Conservation (phyloP, 2,797 vertebrate species). For the Chlorospingus semifuscus region DNA sequence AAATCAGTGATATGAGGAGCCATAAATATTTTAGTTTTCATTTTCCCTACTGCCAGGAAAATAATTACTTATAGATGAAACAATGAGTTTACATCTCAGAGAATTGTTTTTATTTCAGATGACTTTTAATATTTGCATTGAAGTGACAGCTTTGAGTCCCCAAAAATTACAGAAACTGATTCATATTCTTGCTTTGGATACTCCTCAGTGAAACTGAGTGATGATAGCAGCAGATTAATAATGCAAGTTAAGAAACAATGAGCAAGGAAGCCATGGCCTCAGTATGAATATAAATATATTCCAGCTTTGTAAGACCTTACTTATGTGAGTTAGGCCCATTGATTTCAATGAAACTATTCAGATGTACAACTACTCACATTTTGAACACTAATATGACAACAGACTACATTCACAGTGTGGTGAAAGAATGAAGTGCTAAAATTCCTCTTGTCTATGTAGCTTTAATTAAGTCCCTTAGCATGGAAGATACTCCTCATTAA, state of each 20-base stretch:
- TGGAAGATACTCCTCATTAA: background rate
- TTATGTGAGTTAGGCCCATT: background rate
- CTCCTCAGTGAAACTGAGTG: slow-evolving; percentile 10
- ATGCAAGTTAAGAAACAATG: slow-evolving; percentile 23
- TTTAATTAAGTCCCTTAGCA: background rate
- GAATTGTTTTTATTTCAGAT: slow-evolving; percentile 30
- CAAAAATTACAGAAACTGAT: background rate
- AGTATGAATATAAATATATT: slow-evolving; percentile 33
- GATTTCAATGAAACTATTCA: background rate
- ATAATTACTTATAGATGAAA: slow-evolving; percentile 3
- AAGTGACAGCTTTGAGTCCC: background rate
- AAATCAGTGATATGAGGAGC: background rate
- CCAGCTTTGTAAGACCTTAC: background rate
- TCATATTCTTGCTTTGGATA: slow-evolving; percentile 3
- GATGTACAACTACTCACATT: background rate
- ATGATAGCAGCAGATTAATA: slow-evolving; percentile 36
- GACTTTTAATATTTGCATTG: slow-evolving; percentile 33
- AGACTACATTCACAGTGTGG: background rate
- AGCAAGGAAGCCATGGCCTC: slow-evolving; percentile 29
- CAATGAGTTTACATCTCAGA: background rate
- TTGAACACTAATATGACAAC: background rate
- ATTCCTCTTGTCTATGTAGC: background rate
- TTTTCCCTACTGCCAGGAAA: background rate
- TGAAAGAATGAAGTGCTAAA: background rate
- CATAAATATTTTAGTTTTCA: slow-evolving; percentile 42